Evolutionary conservation across 2,888 invertebrate genomes (phyloP), one percentile per base, ranked within the genome.

Genomic region (Plebejus melissa): DNA sequence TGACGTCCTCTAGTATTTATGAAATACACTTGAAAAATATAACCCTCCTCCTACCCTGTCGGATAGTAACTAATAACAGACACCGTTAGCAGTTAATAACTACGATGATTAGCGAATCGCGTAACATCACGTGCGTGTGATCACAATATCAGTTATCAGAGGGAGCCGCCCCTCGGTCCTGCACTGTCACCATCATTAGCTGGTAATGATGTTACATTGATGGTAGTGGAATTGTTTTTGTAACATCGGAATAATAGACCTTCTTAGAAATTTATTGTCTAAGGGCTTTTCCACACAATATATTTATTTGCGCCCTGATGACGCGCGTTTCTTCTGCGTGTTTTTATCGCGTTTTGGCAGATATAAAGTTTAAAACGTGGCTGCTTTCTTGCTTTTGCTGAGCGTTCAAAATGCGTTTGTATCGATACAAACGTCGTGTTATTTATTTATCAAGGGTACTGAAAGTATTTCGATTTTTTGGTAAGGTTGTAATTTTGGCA

Each of bases 101-200:
- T 32, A 13, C 4, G 65, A 65, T 36, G 32, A 32, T 65, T 65
- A 22, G 60, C 28, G 60, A 11, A 11, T 65, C 32, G 32, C 32
- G 16, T 32, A 3, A 28, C 11, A 28, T 60, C 28, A 60, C 60
- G 28, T 32, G 65, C 65, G 65, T 32, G 65, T 65, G 32, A 65
- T 65, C 65, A 65, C 65, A 65, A 36, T 65, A 65, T 65, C 32
- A 32, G 32, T 65, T 36, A 65, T 65, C 65, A 36, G 32, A 65
- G 65, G 65, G 65, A 65, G 65, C 0, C 28, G 60, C 9, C 60
- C 60, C 60, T 65, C 65, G 28, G 9, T 28, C 22, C 65, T 32
- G 36, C 65, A 11, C 65, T 32, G 65, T 65, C 65, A 65, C 65
- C 5, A 11, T 32, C 65, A 22, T 65, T 65, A 65, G 32, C 13